Evolutionary conservation across 2,797 vertebrate species (phyloP), one percentile per base, ranked within the genome.

Genomic region (Artibeus jamaicensis): DNA sequence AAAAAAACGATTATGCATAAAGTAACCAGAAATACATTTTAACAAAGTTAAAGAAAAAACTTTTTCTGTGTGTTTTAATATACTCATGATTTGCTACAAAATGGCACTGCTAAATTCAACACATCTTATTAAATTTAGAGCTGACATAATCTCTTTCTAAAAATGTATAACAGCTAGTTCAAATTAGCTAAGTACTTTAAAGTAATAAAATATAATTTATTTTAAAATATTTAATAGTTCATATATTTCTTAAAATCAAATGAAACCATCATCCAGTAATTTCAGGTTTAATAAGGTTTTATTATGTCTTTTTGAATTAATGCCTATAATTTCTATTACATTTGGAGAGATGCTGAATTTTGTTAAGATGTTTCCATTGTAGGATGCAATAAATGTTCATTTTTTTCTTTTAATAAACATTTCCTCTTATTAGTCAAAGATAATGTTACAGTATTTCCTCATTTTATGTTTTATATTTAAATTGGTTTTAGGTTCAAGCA

Each of bases 401-500:
- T 97, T 78, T 59, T 96, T 93, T 22, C 46, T 97, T 96, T 89
- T 96, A 96, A 78, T 73, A 91, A 5, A 9, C 55, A 81, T 93
- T 85, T 96, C 78, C 82, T 96, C 95, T 93, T 48, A 89, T 95
- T 96, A 5, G 16, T 16, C 81, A 32, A 90, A 97, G 94, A 16
- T 65, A 71, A 48, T 85, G 83, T 89, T 85, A 73, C 1, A 53
- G 18, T 82, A 62, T 4, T 93, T 95, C 91, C 96, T 96, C 26
- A 92, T 96, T 97, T 98, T 95, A 59, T 50, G 34, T 92, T 98
- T 93, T 55, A 14, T 42, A 68, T 94, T 94, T 93, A 86, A 93
- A 50, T 79, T 93, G 34, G 57, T 89, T 96, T 97, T 82, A 83
- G 97, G 93, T 48, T 9, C 26, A 57, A 95, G 6, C 77, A 86